Evolutionary conservation across 1,140 invertebrate genomes (phyloP).

Genomic region (Drosophila novamexicana): DNA sequence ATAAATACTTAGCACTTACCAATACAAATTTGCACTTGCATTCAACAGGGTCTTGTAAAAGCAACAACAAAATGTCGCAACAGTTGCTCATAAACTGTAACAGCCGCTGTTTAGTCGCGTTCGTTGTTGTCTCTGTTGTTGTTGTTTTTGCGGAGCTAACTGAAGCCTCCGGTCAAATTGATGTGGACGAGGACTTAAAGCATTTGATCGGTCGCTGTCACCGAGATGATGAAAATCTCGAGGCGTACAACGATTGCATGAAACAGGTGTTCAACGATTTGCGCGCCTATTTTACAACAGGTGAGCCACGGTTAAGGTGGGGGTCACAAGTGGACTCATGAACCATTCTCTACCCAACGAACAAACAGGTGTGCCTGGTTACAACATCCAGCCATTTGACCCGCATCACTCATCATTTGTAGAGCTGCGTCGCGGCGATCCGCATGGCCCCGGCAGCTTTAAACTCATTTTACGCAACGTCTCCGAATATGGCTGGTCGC

Average conservation of each 20-base stretch:
- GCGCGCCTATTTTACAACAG: conserved; percentile 89
- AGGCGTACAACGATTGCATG: conserved; percentile 89
- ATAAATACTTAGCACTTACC: conserved; percentile 14
- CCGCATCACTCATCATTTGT: conserved; percentile 90
- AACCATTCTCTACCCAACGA: conserved; percentile 24
- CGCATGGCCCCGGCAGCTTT: conserved; percentile 86
- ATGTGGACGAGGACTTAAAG: conserved; percentile 68
- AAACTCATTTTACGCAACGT: conserved; percentile 89
- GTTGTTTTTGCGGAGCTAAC: conserved; percentile 4
- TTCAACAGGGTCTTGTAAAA: conserved; percentile 41
- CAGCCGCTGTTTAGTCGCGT: conserved; percentile 1
- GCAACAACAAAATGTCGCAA: conserved; percentile 45
- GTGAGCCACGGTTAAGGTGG: conserved; percentile 77
- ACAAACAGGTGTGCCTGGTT: conserved; percentile 88
- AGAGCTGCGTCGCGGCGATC: conserved; percentile 86
- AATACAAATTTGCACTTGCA: conserved; percentile 23
- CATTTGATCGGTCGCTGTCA: conserved; percentile 87
- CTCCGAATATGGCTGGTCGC: conserved; percentile 90
- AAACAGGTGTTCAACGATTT: conserved; percentile 90
- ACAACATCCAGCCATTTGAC: conserved; percentile 90
- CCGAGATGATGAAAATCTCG: conserved; percentile 84
- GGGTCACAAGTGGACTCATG: conserved; percentile 7
- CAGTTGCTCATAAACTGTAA: conserved; percentile 55
- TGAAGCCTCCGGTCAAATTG: conserved; percentile 54
- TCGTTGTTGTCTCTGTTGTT: conserved; percentile 1